Evolutionary conservation across 2,797 vertebrate species (phyloP).

Genomic region (Tympanoctomys barrerae): DNA sequence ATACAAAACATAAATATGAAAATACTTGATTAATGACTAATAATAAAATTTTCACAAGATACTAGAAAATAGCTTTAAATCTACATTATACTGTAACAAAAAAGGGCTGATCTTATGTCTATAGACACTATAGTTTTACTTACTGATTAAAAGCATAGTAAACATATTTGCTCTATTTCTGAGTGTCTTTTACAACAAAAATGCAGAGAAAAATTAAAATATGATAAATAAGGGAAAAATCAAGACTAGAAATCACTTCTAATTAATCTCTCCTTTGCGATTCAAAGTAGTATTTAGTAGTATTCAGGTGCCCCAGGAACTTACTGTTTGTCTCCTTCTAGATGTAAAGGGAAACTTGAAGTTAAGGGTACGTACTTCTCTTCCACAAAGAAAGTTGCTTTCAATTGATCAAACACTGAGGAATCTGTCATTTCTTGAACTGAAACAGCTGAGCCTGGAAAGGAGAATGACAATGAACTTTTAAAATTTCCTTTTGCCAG

Average conservation of each 20-base stretch:
- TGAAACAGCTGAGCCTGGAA: slow-evolving; percentile 78
- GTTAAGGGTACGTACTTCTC: slow-evolving; percentile 87
- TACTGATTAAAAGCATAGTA: slow-evolving; percentile 50
- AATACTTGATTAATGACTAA: slow-evolving; percentile 45
- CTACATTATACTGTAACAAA: slow-evolving; percentile 26
- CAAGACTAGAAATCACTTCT: slow-evolving; percentile 27
- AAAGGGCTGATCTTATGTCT: slow-evolving; percentile 32
- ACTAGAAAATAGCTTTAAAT: slow-evolving; percentile 39
- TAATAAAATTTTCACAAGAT: slow-evolving; percentile 54
- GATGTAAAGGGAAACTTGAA: slow-evolving; percentile 64
- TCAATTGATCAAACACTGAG: slow-evolving; percentile 85
- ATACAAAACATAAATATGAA: slow-evolving; percentile 26
- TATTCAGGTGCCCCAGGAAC: neutral
- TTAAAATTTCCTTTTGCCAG: slow-evolving; percentile 46
- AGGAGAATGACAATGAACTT: slow-evolving; percentile 57
- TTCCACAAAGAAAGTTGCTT: slow-evolving; percentile 76
- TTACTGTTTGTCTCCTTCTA: slow-evolving; percentile 54
- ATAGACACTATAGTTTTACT: slow-evolving; percentile 5
- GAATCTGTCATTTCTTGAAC: slow-evolving; percentile 54
- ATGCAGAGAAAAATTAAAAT: slow-evolving; percentile 11
- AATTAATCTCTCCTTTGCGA: slow-evolving; percentile 39
- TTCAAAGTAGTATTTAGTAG: no score
- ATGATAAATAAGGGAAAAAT: slow-evolving; percentile 4
- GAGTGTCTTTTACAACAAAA: slow-evolving; percentile 28
- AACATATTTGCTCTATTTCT: slow-evolving; percentile 30